phyloP scores from a whole-genome alignment of 2,797 vertebrate genomes.

The Hoplostethus atlanticus region DNA sequence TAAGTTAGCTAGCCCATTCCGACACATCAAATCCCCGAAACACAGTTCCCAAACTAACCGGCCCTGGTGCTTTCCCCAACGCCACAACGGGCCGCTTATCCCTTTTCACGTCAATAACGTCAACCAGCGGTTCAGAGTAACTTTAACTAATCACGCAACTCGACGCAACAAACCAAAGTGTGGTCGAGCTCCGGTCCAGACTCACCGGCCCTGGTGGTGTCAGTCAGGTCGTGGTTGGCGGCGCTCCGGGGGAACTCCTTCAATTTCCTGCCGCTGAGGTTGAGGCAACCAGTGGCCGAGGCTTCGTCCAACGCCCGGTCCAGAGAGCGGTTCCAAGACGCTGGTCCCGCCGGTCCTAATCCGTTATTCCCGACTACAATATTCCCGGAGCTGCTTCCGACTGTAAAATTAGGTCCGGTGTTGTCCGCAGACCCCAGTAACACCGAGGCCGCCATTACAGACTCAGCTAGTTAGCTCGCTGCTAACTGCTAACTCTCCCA shows the following conservation, averaged over 20 bases:
- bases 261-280: constrained; percentile 97
- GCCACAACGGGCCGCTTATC: too few relatives aligned
- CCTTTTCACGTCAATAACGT: too few relatives aligned
- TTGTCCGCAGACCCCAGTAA: constrained; percentile 86
- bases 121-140: too few relatives aligned
- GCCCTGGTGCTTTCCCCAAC: too few relatives aligned
- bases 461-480: constrained; percentile 67
- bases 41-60: neutral
- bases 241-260: constrained; percentile 97
- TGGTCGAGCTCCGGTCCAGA: neutral
- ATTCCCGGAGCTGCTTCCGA: constrained; percentile 61
- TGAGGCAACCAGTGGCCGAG: constrained; percentile 90
- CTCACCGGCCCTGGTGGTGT: constrained; percentile 96
- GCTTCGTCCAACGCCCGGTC: constrained; percentile 96
- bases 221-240: constrained; percentile 94
- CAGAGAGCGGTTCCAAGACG: constrained; percentile 93
- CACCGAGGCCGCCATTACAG: constrained; percentile 94
- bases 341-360: constrained; percentile 74
- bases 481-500: constrained; percentile 79
- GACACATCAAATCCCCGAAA: neutral
- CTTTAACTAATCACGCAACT: too few relatives aligned
- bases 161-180: too few relatives aligned
- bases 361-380: constrained; percentile 52
- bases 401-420: constrained; percentile 77
- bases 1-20: neutral